Conservation (phyloP, 2,113 vertebrate genomes). For the Guaruba guarouba region DNA sequence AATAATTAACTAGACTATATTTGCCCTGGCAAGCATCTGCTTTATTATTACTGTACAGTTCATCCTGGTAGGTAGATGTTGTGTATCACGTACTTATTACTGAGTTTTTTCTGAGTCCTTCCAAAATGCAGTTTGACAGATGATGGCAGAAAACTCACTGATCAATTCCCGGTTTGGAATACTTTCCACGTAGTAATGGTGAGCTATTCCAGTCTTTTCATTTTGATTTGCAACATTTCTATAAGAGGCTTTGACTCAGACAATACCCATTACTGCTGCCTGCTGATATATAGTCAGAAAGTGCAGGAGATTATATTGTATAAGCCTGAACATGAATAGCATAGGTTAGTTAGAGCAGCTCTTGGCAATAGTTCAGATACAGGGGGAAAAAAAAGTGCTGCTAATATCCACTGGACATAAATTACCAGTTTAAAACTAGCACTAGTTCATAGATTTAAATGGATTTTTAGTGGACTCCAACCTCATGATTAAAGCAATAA, state of each 20-base stretch:
- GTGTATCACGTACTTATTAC: fast-evolving
- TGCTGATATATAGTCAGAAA: slow-evolving; percentile 9
- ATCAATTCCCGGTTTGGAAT: neutral
- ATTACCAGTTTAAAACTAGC: slow-evolving; percentile 62
- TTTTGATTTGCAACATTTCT: neutral
- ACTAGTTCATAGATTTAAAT: slow-evolving; percentile 64
- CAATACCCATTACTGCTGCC: slow-evolving; percentile 39
- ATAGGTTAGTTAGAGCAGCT: slow-evolving; percentile 19
- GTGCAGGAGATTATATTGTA: neutral
- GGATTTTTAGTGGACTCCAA: slow-evolving; percentile 63
- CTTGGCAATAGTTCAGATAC: slow-evolving; percentile 33
- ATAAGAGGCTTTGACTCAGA: slow-evolving; percentile 13
- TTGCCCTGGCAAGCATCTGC: neutral
- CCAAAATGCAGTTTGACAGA: neutral
- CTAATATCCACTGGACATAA: slow-evolving; percentile 50
- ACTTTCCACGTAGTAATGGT: neutral
- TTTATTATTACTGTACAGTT: neutral
- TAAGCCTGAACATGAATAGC: neutral
- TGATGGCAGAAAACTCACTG: neutral
- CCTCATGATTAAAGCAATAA: slow-evolving; percentile 50
- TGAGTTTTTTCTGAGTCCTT: neutral
- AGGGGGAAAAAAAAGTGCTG: neutral
- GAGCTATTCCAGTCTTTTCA: neutral
- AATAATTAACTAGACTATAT: neutral
- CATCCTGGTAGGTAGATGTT: neutral